Percentiles rank a stretch among this genome's conserved stretches.
phyloP scores from a whole-genome alignment of 1,140 invertebrate genomes.

The Hyposmocoma kahamanoa region DNA sequence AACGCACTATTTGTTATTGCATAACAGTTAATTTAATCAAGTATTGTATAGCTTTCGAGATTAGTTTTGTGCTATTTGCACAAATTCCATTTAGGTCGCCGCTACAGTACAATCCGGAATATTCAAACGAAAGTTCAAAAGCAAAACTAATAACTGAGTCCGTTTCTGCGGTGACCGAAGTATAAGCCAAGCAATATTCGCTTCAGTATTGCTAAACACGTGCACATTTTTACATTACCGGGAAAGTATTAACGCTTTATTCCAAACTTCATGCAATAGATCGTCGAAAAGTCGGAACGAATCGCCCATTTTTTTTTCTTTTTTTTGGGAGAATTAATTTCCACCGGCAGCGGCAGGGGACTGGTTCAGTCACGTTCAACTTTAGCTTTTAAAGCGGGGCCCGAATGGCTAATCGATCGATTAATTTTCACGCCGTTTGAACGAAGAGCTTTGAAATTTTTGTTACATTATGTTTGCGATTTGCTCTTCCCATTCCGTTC shows the following conservation, averaged over 20 bases:
- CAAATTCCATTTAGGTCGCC: background rate
- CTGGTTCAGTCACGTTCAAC: slow-evolving; percentile 55
- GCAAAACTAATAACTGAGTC: slow-evolving; percentile 2
- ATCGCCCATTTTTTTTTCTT: slow-evolving; percentile 22
- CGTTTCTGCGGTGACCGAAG: background rate
- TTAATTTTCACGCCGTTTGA: slow-evolving; percentile 63
- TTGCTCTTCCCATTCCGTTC: no score
- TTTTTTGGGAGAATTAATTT: slow-evolving; percentile 57
- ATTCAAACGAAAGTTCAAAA: background rate
- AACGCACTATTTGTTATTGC: no score
- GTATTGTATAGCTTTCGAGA: no score
- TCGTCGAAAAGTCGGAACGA: slow-evolving; percentile 36
- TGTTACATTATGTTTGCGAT: no score
- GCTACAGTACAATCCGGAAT: background rate
- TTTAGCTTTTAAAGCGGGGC: slow-evolving; percentile 45
- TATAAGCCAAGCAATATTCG: background rate
- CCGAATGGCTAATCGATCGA: slow-evolving; percentile 65
- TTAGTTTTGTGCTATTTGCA: slow-evolving; percentile 1
- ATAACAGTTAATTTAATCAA: no score
- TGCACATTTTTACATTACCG: slow-evolving; percentile 17
- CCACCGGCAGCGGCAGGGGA: slow-evolving; percentile 33
- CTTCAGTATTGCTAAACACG: background rate
- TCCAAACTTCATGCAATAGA: slow-evolving; percentile 32
- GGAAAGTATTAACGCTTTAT: slow-evolving; percentile 14
- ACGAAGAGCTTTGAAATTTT: slow-evolving; percentile 53